These are phyloP conservation scores for Scophthalmus maximus DNA, from an alignment of 2,113 vertebrate genomes.

Conservation along the genomic window DNA sequence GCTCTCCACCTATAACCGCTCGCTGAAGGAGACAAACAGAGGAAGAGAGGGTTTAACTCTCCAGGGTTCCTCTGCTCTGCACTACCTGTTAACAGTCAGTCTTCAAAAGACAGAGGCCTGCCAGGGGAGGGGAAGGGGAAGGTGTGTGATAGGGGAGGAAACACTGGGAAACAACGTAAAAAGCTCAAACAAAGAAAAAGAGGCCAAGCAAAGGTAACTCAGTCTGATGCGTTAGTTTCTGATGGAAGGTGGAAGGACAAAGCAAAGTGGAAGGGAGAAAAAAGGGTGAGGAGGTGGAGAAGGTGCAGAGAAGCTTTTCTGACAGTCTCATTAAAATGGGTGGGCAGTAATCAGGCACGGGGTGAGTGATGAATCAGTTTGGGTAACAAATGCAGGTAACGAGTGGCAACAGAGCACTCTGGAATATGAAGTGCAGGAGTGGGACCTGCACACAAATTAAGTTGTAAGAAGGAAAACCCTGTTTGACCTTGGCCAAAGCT, in stretches of 20 bases:
- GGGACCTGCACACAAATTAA: constrained; percentile 43
- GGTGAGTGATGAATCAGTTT: constrained; percentile 46
- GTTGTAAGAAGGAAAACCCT: too few species aligned
- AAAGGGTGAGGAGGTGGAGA: not conserved
- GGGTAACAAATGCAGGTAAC: constrained; percentile 41
- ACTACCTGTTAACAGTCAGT: constrained; percentile 67
- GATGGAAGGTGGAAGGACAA: constrained; percentile 35
- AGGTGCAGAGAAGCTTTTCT: constrained; percentile 20
- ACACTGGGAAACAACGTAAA: constrained; percentile 55
- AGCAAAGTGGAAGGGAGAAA: not conserved
- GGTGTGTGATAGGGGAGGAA: constrained; percentile 39
- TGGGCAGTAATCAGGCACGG: constrained; percentile 18
- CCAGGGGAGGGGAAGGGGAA: constrained; percentile 39
- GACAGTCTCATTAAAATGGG: constrained; percentile 64
- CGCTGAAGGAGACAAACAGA: constrained; percentile 67
- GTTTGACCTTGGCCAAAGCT: constrained; percentile 17
- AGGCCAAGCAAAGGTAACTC: constrained; percentile 42
- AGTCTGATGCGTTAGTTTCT: constrained; percentile 36
- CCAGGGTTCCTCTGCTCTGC: constrained; percentile 42
- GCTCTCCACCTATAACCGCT: constrained; percentile 30
- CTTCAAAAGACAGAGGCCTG: constrained; percentile 70
- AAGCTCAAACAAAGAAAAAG: constrained; percentile 42
- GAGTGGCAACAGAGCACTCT: constrained; percentile 41
- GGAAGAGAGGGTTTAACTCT: constrained; percentile 57
- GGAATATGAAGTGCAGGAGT: constrained; percentile 35